Evolutionary conservation across 2,888 invertebrate genomes (phyloP).

Genomic region (Abscondita cerata): DNA sequence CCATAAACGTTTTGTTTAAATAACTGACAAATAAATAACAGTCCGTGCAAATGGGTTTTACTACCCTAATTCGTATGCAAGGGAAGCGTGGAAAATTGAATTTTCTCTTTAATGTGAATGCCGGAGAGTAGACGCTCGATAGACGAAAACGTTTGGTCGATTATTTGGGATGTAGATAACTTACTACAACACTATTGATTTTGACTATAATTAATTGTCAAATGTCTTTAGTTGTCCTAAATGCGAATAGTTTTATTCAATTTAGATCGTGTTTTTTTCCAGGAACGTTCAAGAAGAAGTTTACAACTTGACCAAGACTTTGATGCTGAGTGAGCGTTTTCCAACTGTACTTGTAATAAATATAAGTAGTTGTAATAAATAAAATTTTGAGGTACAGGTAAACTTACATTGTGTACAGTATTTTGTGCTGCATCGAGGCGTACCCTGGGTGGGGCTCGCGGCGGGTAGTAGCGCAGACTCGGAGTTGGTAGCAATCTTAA

Average conservation of each 20-base stretch:
- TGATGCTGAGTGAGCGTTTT: too few species aligned
- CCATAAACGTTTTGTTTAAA: constrained; percentile 6
- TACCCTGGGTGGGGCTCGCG: constrained; percentile 50
- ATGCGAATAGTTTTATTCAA: too few species aligned
- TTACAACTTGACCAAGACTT: too few species aligned
- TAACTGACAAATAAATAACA: constrained; percentile 23
- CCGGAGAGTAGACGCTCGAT: constrained; percentile 45
- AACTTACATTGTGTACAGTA: constrained; percentile 43
- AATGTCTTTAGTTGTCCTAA: too few species aligned
- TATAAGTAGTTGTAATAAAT: too few species aligned
- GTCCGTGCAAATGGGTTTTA: constrained; percentile 36
- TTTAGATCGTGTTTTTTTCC: too few species aligned
- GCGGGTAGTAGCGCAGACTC: constrained; percentile 46
- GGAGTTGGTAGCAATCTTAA: constrained; percentile 59
- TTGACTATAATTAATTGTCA: not conserved
- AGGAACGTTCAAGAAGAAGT: too few species aligned
- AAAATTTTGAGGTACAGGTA: constrained; percentile 33
- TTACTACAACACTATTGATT: constrained; percentile 3
- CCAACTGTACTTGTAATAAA: too few species aligned
- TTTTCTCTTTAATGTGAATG: constrained; percentile 47
- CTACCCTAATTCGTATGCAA: constrained; percentile 47
- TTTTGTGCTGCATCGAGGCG: constrained; percentile 53
- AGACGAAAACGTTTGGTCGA: constrained; percentile 41
- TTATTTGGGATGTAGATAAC: not conserved
- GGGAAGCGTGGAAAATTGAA: constrained; percentile 49